Conservation (phyloP, 1,140 invertebrate genomes). For the Sweltsa coloradensis region DNA sequence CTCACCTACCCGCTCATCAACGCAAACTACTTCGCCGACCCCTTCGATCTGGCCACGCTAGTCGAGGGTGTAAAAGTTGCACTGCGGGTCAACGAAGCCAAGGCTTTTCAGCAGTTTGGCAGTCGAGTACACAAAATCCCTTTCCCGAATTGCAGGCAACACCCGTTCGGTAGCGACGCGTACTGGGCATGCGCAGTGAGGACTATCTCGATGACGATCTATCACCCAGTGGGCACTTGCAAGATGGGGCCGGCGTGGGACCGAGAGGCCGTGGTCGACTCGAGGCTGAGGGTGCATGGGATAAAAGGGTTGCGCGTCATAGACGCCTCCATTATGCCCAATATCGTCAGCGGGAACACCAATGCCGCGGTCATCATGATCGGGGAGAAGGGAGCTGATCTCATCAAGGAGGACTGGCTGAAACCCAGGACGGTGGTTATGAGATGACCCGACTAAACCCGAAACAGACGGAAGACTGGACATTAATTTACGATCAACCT, state of each 20-base stretch:
- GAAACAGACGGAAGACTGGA: too few relatives aligned
- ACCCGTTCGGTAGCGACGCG: constrained; percentile 56
- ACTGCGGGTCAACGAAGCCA: constrained; percentile 50
- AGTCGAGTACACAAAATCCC: constrained; percentile 58
- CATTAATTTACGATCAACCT: too few relatives aligned
- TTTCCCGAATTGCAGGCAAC: constrained; percentile 63
- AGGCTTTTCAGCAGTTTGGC: constrained; percentile 68
- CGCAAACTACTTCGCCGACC: constrained; percentile 77
- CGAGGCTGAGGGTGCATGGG: constrained; percentile 53
- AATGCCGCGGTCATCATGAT: constrained; percentile 15
- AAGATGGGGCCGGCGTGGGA: constrained; percentile 75
- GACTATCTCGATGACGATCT: constrained; percentile 77
- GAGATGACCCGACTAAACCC: too few relatives aligned
- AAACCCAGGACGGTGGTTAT: too few relatives aligned
- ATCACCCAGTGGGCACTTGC: constrained; percentile 37
- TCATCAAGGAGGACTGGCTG: constrained; percentile 14
- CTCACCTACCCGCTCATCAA: constrained; percentile 75
- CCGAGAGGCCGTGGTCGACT: constrained; percentile 67
- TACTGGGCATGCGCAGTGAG: constrained; percentile 79
- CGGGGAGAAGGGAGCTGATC: constrained; percentile 12
- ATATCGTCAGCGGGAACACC: constrained; percentile 12
- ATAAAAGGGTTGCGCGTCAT: constrained; percentile 11
- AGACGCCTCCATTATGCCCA: constrained; percentile 15
- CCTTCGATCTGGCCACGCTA: constrained; percentile 57
- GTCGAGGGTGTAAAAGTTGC: constrained; percentile 56